A percentile compares a stretch with the other conserved stretches of the same genome.
Evolutionary conservation across 2,888 invertebrate genomes (phyloP).

Genomic region (Hypsopygia costalis): DNA sequence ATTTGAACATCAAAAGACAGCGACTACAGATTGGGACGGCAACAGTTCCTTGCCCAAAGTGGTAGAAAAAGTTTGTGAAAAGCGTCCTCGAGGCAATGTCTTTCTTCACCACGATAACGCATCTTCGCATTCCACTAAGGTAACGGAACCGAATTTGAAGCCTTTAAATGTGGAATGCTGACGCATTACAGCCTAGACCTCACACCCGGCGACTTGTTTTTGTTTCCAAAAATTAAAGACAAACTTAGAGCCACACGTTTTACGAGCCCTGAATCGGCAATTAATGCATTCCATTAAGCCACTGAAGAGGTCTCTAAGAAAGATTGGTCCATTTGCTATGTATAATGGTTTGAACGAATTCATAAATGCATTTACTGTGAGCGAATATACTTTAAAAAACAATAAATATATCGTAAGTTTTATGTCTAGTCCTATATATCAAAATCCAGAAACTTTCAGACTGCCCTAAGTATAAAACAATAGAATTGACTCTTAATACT

Average conservation of each 20-base stretch:
- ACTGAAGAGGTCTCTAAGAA: neutral
- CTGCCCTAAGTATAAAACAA: no score
- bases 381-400: no score
- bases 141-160: neutral
- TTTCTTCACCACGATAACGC: no score
- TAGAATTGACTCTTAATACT: no score
- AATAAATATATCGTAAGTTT: no score
- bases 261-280: neutral
- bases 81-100: neutral
- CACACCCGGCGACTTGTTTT: neutral
- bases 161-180: neutral
- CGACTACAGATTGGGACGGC: neutral
- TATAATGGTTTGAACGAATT: neutral
- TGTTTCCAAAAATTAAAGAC: neutral
- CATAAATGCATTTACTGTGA: neutral
- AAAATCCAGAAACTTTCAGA: no score
- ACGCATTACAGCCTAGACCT: neutral
- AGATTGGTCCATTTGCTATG: neutral
- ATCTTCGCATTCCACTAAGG: neutral
- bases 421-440: no score
- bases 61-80: neutral
- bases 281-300: neutral
- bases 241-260: neutral
- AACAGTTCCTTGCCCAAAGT: neutral
- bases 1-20: neutral